phyloP scores from a whole-genome alignment of 2,113 vertebrate genomes.

The Nibea albiflora region DNA sequence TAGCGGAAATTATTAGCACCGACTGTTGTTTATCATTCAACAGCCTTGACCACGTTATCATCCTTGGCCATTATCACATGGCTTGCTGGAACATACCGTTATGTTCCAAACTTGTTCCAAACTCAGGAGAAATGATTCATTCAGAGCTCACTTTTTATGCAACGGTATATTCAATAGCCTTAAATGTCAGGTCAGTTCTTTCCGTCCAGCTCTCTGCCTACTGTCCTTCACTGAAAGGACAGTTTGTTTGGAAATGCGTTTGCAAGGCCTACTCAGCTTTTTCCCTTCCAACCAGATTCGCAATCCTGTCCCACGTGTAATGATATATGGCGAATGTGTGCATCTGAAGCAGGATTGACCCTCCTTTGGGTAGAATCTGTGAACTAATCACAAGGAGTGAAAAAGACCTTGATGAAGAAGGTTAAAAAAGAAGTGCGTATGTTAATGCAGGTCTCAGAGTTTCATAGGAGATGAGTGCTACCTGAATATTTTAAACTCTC shows the following conservation, averaged over 20 bases:
- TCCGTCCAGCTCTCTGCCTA: constrained; percentile 56
- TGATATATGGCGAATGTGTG: constrained; percentile 36
- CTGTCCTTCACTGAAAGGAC: constrained; percentile 71
- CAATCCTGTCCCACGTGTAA: constrained; percentile 50
- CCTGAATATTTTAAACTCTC: constrained; percentile 71
- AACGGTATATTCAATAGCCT: constrained; percentile 38
- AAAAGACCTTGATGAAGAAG: constrained; percentile 52
- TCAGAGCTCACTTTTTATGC: constrained; percentile 27
- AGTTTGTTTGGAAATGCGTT: constrained; percentile 60
- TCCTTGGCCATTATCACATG: constrained; percentile 30
- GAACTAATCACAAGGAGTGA: constrained; percentile 53
- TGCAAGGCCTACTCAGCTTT: constrained; percentile 52
- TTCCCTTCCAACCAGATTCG: constrained; percentile 38
- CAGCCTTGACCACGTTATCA: constrained; percentile 32
- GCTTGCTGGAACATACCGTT: constrained; percentile 9
- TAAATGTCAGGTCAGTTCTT: constrained; percentile 72
- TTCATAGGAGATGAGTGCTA: constrained; percentile 54
- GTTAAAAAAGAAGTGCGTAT: constrained; percentile 47
- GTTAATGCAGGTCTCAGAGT: constrained; percentile 63
- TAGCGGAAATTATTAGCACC: constrained; percentile 8
- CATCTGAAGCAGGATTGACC: constrained; percentile 39
- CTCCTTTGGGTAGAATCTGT: constrained; percentile 36
- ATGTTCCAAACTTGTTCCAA: constrained; percentile 25
- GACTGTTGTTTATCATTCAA: constrained; percentile 44
- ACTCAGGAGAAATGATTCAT: constrained; percentile 46